Evolutionary conservation across 1,140 invertebrate species (phyloP).

Genomic region (Drepana arcuata): DNA sequence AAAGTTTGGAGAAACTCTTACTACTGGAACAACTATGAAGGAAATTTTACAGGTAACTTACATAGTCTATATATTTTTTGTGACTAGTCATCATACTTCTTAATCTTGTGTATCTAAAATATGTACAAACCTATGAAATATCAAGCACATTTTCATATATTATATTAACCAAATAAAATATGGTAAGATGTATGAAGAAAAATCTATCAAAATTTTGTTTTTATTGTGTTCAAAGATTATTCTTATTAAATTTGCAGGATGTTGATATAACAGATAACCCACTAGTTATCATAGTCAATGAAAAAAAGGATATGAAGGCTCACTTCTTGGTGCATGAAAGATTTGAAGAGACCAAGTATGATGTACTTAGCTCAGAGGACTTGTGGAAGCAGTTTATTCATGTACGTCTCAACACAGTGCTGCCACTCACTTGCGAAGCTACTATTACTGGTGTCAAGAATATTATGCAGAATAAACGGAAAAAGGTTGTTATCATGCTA

Average conservation of each 20-base stretch:
- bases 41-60: constrained; percentile 75
- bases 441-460: constrained; percentile 70
- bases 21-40: constrained; percentile 70
- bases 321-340: constrained; percentile 81
- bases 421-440: constrained; percentile 72
- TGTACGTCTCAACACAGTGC: constrained; percentile 72
- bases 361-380: constrained; percentile 75
- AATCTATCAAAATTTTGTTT: too few relatives aligned
- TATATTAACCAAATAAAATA: too few relatives aligned
- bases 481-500: too few relatives aligned
- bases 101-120: too few relatives aligned
- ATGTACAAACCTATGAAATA: too few relatives aligned
- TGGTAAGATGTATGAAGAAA: too few relatives aligned
- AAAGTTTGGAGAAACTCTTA: constrained; percentile 73
- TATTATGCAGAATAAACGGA: constrained; percentile 72
- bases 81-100: too few relatives aligned
- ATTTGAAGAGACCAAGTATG: constrained; percentile 75
- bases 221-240: too few relatives aligned
- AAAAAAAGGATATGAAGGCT: constrained; percentile 73
- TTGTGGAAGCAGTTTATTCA: constrained; percentile 79
- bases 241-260: constrained; percentile 62
- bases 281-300: constrained; percentile 75
- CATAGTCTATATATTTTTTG: too few relatives aligned
- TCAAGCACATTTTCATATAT: too few relatives aligned
- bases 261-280: constrained; percentile 85